Evolutionary conservation across 2,113 vertebrate species (phyloP), one percentile per base, ranked within the genome.

Genomic region (Ptyas mucosa): DNA sequence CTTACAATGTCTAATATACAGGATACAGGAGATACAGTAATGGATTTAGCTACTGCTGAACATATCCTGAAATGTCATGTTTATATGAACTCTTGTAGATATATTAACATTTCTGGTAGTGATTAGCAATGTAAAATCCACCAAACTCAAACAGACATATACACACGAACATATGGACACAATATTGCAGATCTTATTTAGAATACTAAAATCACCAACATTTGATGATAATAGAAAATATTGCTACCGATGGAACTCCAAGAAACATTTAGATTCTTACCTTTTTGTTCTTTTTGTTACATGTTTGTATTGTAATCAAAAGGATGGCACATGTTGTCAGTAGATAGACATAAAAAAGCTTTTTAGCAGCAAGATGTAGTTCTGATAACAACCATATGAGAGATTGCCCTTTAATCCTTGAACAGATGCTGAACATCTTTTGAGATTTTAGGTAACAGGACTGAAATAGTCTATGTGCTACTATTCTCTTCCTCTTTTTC

Each of bases 401-500:
- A 54, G 90, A 53, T 46, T 90, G 12, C 34, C 8, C 69, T 92
- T 75, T 90, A 81, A 75, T 54, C 87, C 6, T n/a, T 21, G 29
- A 88, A 49, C 8, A 85, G 54, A 81, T 88, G 75, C 81, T 26
- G 64, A 64, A 52, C 87, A n/a, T 5, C 15, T 49, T 61, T 23
- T 75, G 4, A 90, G 52, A 85, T 90, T 18, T 2, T 52, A 87
- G 20, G 39, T 10, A 53, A 39, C 21, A 46, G 53, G 61, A 92
- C 92, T 2, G 39, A 21, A n/a, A 14, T 2, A 15, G n/a, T 69
- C 49, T 90, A 14, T 21, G 87, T 88, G 90, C 46, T 88, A 57
- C 92, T 95, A 94, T 88, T 61, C 57, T 93, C 89, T 69, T 89
- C 89, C 85, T 92, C 90, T 88, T 92, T 90, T 94, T 55, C n/a